These are phyloP conservation scores for Mionectes olivaceus DNA, from an alignment of 2,797 vertebrate species.

Conservation along the genomic window DNA sequence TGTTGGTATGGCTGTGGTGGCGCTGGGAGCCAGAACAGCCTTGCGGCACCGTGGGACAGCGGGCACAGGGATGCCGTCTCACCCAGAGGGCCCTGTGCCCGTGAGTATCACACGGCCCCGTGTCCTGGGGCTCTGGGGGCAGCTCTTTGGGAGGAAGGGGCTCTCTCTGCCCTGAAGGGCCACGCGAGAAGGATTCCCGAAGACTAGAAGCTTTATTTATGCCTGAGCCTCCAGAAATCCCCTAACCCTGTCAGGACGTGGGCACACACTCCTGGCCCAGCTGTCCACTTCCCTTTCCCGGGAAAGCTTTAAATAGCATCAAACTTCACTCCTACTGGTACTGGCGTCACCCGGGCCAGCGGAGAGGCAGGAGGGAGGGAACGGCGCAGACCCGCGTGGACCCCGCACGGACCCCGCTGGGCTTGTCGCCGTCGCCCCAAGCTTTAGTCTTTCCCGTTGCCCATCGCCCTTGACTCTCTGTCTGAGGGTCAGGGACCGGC, in stretches of 20 bases:
- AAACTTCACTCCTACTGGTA: neutral
- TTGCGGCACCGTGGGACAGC: neutral
- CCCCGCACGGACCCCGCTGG: rapidly evolving
- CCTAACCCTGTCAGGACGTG: neutral
- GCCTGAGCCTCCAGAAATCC: neutral
- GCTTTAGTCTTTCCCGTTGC: rapidly evolving
- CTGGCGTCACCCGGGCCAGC: rapidly evolving
- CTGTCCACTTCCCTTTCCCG: neutral
- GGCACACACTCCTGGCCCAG: neutral
- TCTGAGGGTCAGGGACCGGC: neutral
- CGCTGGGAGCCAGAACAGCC: neutral
- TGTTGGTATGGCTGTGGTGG: neutral
- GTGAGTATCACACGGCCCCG: rapidly evolving
- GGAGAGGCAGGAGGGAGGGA: neutral
- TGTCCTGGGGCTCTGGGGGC: neutral
- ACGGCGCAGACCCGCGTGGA: neutral
- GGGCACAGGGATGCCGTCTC: neutral
- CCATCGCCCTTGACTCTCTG: rapidly evolving
- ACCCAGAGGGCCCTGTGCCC: neutral
- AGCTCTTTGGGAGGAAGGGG: neutral
- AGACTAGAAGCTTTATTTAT: rapidly evolving
- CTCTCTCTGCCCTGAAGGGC: neutral
- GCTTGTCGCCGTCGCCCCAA: rapidly evolving
- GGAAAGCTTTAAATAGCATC: slow-evolving; percentile 32
- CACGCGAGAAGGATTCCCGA: neutral